phyloP scores from a whole-genome alignment of 1,140 invertebrate genomes.

The Apis dorsata region DNA sequence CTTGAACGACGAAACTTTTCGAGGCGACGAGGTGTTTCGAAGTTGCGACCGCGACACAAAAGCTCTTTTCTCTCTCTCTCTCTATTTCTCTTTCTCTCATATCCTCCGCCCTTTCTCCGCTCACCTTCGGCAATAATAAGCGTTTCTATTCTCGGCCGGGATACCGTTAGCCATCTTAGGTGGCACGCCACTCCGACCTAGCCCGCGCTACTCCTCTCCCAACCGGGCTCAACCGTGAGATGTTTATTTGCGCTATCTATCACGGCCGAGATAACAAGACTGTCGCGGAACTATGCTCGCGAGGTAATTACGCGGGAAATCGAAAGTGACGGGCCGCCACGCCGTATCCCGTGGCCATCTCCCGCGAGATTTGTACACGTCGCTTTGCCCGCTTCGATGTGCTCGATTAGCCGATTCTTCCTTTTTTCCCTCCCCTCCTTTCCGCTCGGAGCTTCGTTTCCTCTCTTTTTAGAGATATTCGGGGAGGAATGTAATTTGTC shows the following conservation, averaged over 20 bases:
- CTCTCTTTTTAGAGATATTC: no score
- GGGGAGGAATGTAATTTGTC: no score
- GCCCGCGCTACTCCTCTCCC: slow-evolving; percentile 36
- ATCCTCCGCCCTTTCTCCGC: not conserved
- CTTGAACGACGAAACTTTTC: slow-evolving; percentile 37
- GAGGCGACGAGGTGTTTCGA: not conserved
- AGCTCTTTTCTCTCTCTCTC: slow-evolving; percentile 14
- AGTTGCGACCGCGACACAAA: slow-evolving; percentile 33
- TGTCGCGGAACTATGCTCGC: slow-evolving; percentile 59
- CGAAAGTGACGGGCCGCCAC: slow-evolving; percentile 53
- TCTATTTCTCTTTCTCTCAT: not conserved
- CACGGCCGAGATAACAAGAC: slow-evolving; percentile 64
- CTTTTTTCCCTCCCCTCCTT: not conserved
- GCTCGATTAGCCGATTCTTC: not conserved
- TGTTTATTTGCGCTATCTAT: slow-evolving; percentile 68
- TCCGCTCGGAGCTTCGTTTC: no score
- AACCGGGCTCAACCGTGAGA: slow-evolving; percentile 44
- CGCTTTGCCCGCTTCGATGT: not conserved
- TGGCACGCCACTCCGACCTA: slow-evolving; percentile 3
- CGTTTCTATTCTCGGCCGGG: slow-evolving; percentile 54
- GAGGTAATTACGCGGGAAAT: slow-evolving; percentile 56
- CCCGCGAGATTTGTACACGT: slow-evolving; percentile 14
- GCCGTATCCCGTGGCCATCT: not conserved
- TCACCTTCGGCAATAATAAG: slow-evolving; percentile 48
- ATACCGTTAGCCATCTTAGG: slow-evolving; percentile 58